Percentiles rank a stretch among this genome's conserved stretches.
Evolutionary conservation across 2,888 invertebrate species (phyloP).

Genomic region (Scaptomyza reducta): DNA sequence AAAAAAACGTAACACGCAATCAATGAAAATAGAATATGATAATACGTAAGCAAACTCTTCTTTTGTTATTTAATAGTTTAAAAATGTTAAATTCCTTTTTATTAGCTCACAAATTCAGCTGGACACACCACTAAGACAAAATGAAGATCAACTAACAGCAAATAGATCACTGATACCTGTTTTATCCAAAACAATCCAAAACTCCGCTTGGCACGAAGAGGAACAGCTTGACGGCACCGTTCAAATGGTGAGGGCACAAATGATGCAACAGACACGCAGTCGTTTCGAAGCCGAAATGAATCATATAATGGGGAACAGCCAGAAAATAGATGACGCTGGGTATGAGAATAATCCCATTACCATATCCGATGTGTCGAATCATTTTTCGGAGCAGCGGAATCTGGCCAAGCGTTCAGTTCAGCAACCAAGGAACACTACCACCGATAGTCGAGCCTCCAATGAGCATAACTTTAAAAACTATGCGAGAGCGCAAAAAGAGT

Average conservation of each 20-base stretch:
- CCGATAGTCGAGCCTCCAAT: constrained; percentile 40
- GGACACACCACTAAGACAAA: not conserved
- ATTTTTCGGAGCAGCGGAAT: constrained; percentile 47
- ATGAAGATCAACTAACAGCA: not conserved
- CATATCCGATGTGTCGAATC: constrained; percentile 71
- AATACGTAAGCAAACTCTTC: constrained; percentile 28
- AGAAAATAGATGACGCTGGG: not conserved
- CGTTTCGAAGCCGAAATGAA: constrained; percentile 9
- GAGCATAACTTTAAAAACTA: constrained; percentile 43
- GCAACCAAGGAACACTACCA: constrained; percentile 10
- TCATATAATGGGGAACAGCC: not conserved
- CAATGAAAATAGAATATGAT: constrained; percentile 19
- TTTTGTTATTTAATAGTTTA: not conserved
- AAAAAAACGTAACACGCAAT: constrained; percentile 64
- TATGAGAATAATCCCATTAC: constrained; percentile 71
- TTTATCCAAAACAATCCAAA: constrained; percentile 12
- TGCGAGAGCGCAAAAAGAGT: constrained; percentile 34
- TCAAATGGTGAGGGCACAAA: constrained; percentile 39
- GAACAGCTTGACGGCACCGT: constrained; percentile 40
- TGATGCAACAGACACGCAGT: constrained; percentile 20
- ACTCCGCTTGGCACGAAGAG: constrained; percentile 16
- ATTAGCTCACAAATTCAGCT: constrained; percentile 12
- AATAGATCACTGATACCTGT: constrained; percentile 41
- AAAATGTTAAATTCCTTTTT: not conserved
- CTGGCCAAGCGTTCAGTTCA: constrained; percentile 8